Evolutionary conservation across 2,797 vertebrate species (phyloP), one percentile per base, ranked within the genome.

Genomic region (Cuculus canorus): DNA sequence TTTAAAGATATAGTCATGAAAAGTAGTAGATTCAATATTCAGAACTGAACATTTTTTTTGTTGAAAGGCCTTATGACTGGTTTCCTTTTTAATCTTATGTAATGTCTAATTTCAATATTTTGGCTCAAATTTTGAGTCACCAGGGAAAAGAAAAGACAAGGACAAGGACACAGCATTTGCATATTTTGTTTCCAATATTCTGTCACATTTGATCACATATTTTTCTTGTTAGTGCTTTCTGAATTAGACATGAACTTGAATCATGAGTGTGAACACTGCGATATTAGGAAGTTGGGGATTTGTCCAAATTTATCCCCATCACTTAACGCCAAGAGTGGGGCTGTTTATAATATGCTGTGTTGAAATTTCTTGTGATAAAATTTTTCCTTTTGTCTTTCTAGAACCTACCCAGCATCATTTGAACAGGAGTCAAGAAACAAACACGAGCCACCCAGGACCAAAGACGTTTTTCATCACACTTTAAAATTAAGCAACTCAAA

Each of bases 401-500:
- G 48, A 63, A 65, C 80, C 52, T 69, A 41, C 22, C 35, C 6
- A 77, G 41, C 9, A 69, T 48, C 6, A 88, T 37, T 14, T 92
- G 60, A 88, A 30, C 39, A 93, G 23, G 64, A 96, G 71, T 22
- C 22, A 96, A 95, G 82, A 96, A 96, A 86, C 19, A 73, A 92
- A 72, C 52, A 88, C 50, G 80, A 43, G 69, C 50, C 37, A 71
- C 77, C 71, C 60, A 75, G 65, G 78, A 82, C 93, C 90, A 89
- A 92, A 94, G 92, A 96, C 92, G 75, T 89, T 97, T 97, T 97
- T 92, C 95, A 96, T 95, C 95, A 93, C 75, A 82, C 85, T 97
- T 97, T 92, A 96, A 97, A 97, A 97, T 97, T 96, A 97, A 97
- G 88, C 33, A 33, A 95, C 87, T 97, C 88, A 97, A 96, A 97